Conservation (phyloP, 2,888 invertebrate genomes). For the Chirona hameri region DNA sequence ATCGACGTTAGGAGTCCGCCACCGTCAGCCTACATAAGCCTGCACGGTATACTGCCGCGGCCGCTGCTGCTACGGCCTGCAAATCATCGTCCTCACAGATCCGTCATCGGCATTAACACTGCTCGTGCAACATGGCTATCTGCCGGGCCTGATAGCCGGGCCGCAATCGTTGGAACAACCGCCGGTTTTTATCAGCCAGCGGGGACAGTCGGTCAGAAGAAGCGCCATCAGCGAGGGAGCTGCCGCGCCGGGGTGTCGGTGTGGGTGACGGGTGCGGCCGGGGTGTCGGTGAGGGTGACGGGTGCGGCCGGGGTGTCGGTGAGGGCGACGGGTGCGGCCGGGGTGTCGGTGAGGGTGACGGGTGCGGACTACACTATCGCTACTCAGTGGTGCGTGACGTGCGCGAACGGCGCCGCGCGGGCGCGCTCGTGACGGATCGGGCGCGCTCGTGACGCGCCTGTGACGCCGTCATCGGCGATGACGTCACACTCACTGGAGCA, state of each 20-base stretch:
- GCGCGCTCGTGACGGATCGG: too few species aligned
- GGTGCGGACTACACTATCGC: neutral
- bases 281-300: too few species aligned
- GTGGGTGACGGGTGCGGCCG: too few species aligned
- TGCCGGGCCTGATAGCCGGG: neutral
- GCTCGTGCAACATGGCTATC: neutral
- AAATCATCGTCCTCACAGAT: neutral
- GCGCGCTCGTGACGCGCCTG: neutral
- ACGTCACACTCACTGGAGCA: conserved; percentile 59
- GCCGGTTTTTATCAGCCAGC: neutral
- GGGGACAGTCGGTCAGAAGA: neutral
- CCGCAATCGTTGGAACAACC: neutral
- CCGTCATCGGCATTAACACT: neutral
- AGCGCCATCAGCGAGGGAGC: neutral
- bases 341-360: neutral
- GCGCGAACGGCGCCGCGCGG: too few species aligned
- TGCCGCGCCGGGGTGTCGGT: too few species aligned
- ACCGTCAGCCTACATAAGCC: neutral
- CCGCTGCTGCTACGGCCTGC: neutral
- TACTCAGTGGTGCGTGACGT: neutral
- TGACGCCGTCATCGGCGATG: too few species aligned
- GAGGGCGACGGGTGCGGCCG: too few species aligned
- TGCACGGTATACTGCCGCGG: neutral
- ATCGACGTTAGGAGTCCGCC: neutral
- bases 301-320: too few species aligned